These are phyloP conservation scores for Psittacara wagleri DNA, from an alignment of 2,113 vertebrate species.

Conservation along the genomic window DNA sequence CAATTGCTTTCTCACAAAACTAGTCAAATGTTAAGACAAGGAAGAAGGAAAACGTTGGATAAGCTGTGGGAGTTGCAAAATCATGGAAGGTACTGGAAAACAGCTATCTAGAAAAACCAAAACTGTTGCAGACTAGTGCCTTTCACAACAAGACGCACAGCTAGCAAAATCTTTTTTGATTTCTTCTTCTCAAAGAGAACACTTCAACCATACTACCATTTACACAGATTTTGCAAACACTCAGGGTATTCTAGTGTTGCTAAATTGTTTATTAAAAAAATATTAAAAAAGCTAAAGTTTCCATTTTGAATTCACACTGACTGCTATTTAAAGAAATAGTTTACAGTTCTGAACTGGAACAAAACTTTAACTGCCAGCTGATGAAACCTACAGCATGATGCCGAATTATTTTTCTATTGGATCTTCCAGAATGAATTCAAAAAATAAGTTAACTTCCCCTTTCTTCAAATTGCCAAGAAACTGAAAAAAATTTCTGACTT, in stretches of 20 bases:
- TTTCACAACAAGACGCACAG: not conserved
- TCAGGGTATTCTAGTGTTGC: not conserved
- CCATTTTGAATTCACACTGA: not conserved
- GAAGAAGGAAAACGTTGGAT: not conserved
- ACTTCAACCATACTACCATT: not conserved
- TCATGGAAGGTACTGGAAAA: not conserved
- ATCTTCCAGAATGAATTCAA: not conserved
- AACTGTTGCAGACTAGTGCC: not conserved
- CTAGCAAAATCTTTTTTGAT: not conserved
- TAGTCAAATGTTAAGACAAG: not conserved
- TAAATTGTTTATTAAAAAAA: not conserved
- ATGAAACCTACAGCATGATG: not conserved
- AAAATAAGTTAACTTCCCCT: not conserved
- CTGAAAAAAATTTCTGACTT: not conserved
- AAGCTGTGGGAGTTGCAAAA: not conserved
- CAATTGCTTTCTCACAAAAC: not conserved
- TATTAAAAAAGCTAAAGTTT: not conserved
- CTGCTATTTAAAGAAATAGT: not conserved
- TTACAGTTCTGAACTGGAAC: not conserved
- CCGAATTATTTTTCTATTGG: not conserved
- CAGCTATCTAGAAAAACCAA: not conserved
- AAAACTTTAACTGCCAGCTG: not conserved
- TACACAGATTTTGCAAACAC: not conserved
- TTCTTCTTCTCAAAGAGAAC: not conserved
- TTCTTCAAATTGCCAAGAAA: not conserved